Evolutionary conservation across 2,888 invertebrate species (phyloP), one percentile per base, ranked within the genome.

Genomic region (Parascotia fuliginaria): DNA sequence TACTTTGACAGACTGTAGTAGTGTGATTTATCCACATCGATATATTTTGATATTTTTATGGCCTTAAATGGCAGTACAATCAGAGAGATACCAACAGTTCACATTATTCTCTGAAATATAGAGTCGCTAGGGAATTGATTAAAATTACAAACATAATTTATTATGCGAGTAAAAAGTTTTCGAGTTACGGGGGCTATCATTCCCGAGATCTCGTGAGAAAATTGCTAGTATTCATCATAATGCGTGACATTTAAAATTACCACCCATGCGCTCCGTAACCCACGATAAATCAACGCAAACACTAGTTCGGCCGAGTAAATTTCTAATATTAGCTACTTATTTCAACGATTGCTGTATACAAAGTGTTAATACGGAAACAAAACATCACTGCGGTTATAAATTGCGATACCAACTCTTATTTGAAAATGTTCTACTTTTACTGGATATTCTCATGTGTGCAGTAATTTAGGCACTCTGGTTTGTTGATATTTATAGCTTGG

Each of bases 181-280:
- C 51, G 57, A 81, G 77, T 79, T 75, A 72, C 73, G 75, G 63
- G n/a, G 77, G 78, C 71, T 83, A 86, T 86, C 82, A 73, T 77
- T 63, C 63, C 68, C 70, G 73, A 74, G 80, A 77, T 83, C 81
- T 81, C 80, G 79, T 77, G 85, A 86, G 89, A 89, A 89, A 88
- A 90, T 89, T 88, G 87, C 85, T 79, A 83, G 84, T 85, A 89
- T 91, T 88, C 87, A 90, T 90, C 89, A 90, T 87, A 85, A 89
- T 83, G 85, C 83, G 85, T 89, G 89, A 90, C 90, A 85, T 89
- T 89, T 87, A 87, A 89, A 89, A 89, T 87, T 88, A 86, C 85
- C 79, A 73, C 70, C 74, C 75, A 77, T 79, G 73, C 79, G 79
- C 81, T 75, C 78, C 77, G 76, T 79, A 69, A 65, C 73, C 73